phyloP scores from a whole-genome alignment of 30 jellyfish, hydroid and myxozoan species.

The Pelagia noctiluca region DNA sequence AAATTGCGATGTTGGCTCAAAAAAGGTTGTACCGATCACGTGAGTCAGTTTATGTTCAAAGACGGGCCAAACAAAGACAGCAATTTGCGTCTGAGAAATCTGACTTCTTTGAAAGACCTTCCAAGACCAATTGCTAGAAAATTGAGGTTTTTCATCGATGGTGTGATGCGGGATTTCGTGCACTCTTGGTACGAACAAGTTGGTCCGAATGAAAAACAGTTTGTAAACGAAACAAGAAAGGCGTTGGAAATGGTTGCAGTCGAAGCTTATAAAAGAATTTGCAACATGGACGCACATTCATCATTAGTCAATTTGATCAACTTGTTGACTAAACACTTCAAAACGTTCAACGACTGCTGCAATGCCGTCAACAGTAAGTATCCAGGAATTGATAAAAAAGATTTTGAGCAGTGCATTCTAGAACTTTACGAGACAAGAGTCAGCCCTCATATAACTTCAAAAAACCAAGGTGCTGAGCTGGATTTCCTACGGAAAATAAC shows the following conservation, averaged over 20 bases:
- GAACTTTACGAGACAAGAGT: slow-evolving; percentile 90
- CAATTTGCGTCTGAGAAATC: background rate
- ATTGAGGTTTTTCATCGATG: slow-evolving; percentile 64
- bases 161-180: slow-evolving; percentile 81
- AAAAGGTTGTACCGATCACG: background rate
- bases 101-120: slow-evolving; percentile 49
- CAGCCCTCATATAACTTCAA: slow-evolving; percentile 75
- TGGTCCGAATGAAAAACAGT: slow-evolving; percentile 88
- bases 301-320: slow-evolving; percentile 69
- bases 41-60: slow-evolving; percentile 8
- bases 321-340: slow-evolving; percentile 78
- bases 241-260: slow-evolving; percentile 74
- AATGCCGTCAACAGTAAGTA: slow-evolving; percentile 82
- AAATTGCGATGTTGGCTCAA: slow-evolving; percentile 45
- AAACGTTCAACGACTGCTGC: slow-evolving; percentile 84
- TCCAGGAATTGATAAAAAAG: slow-evolving; percentile 82
- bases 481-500: slow-evolving; percentile 81
- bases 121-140: slow-evolving; percentile 93
- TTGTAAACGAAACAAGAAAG: slow-evolving; percentile 72
- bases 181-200: slow-evolving; percentile 81
- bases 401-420: slow-evolving; percentile 78
- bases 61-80: background rate
- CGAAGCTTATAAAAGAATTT: slow-evolving; percentile 63
- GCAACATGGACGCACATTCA: slow-evolving; percentile 69
- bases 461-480: slow-evolving; percentile 81